phyloP scores from a whole-genome alignment of 2,888 invertebrate species.

The Galerucella pusilla region DNA sequence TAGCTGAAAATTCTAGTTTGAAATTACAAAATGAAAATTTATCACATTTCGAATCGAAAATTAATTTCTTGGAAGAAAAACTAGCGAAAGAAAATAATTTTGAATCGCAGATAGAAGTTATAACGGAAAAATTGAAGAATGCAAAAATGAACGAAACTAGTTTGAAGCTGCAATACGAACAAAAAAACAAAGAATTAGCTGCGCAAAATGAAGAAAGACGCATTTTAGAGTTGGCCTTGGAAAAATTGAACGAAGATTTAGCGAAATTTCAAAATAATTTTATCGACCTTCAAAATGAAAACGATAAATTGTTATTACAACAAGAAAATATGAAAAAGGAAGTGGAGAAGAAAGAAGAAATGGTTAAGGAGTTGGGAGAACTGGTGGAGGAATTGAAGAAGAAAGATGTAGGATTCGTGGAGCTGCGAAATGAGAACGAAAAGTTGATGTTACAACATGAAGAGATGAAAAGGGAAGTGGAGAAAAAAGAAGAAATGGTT shows the following conservation, averaged over 20 bases:
- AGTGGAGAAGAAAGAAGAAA: constrained; percentile 35
- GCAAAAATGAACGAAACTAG: constrained; percentile 62
- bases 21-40: constrained; percentile 49
- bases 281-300: constrained; percentile 48
- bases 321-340: constrained; percentile 41
- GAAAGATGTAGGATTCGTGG: background rate
- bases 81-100: constrained; percentile 51
- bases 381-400: background rate
- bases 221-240: constrained; percentile 48
- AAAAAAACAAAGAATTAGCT: constrained; percentile 56
- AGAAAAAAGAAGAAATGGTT: constrained; percentile 48
- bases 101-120: constrained; percentile 53
- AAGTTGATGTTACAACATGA: constrained; percentile 33
- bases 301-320: constrained; percentile 36
- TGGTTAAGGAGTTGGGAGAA: background rate
- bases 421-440: background rate
- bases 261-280: constrained; percentile 47
- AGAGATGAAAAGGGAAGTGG: constrained; percentile 32
- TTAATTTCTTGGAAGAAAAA: constrained; percentile 56
- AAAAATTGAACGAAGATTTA: constrained; percentile 41
- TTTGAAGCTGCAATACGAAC: constrained; percentile 58
- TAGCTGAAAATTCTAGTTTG: constrained; percentile 53
- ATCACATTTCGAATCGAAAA: constrained; percentile 53
- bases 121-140: constrained; percentile 62
- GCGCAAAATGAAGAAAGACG: constrained; percentile 49